A percentile compares a stretch with the other conserved stretches of the same genome.
Evolutionary conservation across 1,140 invertebrate genomes (phyloP).

Genomic region (Drosophila arizonae): DNA sequence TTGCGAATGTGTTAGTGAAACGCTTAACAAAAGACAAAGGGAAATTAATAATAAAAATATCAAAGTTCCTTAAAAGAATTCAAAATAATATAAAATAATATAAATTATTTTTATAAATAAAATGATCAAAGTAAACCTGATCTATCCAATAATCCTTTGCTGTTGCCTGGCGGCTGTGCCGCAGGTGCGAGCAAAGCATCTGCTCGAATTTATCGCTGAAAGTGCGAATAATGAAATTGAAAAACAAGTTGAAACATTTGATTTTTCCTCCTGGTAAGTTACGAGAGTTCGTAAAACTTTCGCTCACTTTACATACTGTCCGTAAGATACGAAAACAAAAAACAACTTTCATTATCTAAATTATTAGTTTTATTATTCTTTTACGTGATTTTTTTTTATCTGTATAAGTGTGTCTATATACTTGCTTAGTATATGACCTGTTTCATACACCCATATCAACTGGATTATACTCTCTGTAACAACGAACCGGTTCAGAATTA

Average conservation of each 20-base stretch:
- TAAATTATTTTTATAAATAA: too few relatives aligned
- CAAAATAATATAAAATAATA: too few relatives aligned
- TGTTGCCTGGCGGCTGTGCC: conserved; percentile 31
- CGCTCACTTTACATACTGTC: background rate
- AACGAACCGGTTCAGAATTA: conserved; percentile 26
- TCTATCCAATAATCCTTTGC: conserved; percentile 10
- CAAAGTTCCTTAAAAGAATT: too few relatives aligned
- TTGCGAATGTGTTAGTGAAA: too few relatives aligned
- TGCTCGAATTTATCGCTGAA: conserved; percentile 34
- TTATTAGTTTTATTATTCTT: background rate
- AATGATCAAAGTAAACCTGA: too few relatives aligned
- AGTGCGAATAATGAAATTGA: conserved; percentile 52
- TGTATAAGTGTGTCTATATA: background rate
- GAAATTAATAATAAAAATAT: too few relatives aligned
- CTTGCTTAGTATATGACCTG: too few relatives aligned
- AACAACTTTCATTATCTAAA: background rate
- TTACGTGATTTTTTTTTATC: background rate
- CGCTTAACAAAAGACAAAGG: too few relatives aligned
- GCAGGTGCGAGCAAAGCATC: conserved; percentile 33
- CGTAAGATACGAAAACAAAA: too few relatives aligned
- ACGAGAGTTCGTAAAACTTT: too few relatives aligned
- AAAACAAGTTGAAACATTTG: conserved; percentile 25
- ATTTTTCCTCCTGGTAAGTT: conserved; percentile 67
- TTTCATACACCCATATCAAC: conserved; percentile 20
- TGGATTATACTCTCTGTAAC: conserved; percentile 15